phyloP scores from a whole-genome alignment of 2,113 vertebrate genomes.

The Ctenomys sociabilis region DNA sequence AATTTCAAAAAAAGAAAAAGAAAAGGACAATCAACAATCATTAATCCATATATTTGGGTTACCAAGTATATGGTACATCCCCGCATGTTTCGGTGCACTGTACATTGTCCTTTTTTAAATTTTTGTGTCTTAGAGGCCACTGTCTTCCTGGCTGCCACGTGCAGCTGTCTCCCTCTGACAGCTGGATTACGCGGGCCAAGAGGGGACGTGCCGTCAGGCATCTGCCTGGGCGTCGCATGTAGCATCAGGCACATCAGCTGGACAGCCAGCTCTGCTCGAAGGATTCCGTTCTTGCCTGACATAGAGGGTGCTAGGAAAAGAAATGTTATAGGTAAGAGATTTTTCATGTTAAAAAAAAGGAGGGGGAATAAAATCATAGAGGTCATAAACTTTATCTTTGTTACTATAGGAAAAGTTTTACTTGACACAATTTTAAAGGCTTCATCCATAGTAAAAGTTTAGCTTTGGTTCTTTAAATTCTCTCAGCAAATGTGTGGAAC shows the following conservation, averaged over 20 bases:
- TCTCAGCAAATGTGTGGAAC: background rate
- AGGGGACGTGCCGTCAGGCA: background rate
- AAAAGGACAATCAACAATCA: background rate
- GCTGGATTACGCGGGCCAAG: background rate
- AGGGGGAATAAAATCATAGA: background rate
- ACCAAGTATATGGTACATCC: background rate
- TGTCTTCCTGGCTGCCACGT: background rate
- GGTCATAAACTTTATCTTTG: background rate
- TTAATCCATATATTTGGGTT: background rate
- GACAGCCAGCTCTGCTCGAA: background rate
- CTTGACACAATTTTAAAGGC: background rate
- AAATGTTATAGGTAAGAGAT: background rate
- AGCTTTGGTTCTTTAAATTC: background rate
- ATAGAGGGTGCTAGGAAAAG: background rate
- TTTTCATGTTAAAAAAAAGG: constrained; percentile 4
- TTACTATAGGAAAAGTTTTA: background rate
- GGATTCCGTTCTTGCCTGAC: background rate
- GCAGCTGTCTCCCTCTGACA: background rate
- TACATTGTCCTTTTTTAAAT: background rate
- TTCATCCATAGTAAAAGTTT: background rate
- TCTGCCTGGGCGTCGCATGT: background rate
- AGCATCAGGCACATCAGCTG: background rate
- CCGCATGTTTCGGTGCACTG: background rate
- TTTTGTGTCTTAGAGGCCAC: background rate
- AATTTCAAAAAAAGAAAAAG: too few relatives aligned